Evolutionary conservation across 2,113 vertebrate species (phyloP).

Genomic region (Podilymbus podiceps): DNA sequence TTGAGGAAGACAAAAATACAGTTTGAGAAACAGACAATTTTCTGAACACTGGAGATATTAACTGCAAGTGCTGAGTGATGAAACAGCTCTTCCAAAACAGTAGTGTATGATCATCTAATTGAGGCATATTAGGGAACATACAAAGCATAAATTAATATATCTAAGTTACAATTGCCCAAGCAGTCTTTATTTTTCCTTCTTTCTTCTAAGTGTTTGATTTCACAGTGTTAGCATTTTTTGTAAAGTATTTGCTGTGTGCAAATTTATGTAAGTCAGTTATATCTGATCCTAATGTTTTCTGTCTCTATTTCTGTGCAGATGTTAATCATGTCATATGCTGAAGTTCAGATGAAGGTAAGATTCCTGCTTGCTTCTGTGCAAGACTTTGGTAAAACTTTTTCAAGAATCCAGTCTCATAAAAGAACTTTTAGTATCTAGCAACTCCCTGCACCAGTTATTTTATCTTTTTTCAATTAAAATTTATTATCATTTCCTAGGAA

Average conservation of each 20-base stretch:
- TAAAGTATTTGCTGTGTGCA: neutral
- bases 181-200: neutral
- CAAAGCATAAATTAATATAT: neutral
- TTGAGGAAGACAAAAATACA: neutral
- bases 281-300: neutral
- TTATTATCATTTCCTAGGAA: neutral
- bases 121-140: neutral
- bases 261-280: neutral
- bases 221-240: neutral
- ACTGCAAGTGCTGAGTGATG: neutral
- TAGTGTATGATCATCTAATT: neutral
- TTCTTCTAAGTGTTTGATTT: neutral
- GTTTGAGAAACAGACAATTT: neutral
- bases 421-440: neutral
- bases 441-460: neutral
- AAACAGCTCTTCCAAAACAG: neutral
- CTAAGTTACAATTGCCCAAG: neutral
- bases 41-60: neutral
- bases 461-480: neutral
- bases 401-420: neutral
- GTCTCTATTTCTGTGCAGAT: neutral
- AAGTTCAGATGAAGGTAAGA: neutral
- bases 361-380: neutral
- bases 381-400: neutral
- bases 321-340: accelerated